Base-by-base conservation (phyloP, 2,113 vertebrate species). In the Hystrix cristata region DNA sequence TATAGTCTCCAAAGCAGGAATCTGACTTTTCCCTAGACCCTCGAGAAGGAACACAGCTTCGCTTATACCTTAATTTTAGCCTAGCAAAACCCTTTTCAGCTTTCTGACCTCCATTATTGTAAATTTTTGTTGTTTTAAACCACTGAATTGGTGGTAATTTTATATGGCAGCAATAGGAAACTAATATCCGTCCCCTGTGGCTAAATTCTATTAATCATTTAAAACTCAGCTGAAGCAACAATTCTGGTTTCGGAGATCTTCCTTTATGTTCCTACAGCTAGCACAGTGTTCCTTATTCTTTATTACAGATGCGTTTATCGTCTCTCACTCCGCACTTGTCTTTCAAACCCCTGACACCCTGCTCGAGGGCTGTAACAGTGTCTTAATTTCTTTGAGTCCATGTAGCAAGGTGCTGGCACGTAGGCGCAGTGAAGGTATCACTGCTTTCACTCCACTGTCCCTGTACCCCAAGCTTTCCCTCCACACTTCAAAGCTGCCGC, bases 151-250 rank as follows among this genome's bases (percentile, higher is more conserved):
- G 34, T 82, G 72, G 74, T 93, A 57, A 74, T 84, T 95, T 95
- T 79, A 64, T 71, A 48, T 0, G 74, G 46, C 21, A 86, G 23
- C 57, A 87, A 57, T 74, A 86, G 78, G 65, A 96, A 69, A 84
- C 55, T 57, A 27, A 82, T 48, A 82, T 5, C 55, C 9, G 7
- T 92, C 31, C 55, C 80, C 60, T 51, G 71, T 81, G 67, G 43
- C n/a, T 82, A 53, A 88, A 72, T 53, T 92, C 71, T 94, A 51
- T 95, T 91, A 82, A 82, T 79, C 72, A 65, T 82, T 94, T 80
- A 85, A 64, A 46, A 87, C 81, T 91, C 55, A 27, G 69, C 2
- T n/a, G 51, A 72, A 94, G 69, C 62, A 92, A 72, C 29, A 21
- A 29, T 76, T 87, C 74, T 71, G 71, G 60, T 46, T 69, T 86